Evolutionary conservation across 2,888 invertebrate genomes (phyloP).

Genomic region (Pilophorus perplexus): DNA sequence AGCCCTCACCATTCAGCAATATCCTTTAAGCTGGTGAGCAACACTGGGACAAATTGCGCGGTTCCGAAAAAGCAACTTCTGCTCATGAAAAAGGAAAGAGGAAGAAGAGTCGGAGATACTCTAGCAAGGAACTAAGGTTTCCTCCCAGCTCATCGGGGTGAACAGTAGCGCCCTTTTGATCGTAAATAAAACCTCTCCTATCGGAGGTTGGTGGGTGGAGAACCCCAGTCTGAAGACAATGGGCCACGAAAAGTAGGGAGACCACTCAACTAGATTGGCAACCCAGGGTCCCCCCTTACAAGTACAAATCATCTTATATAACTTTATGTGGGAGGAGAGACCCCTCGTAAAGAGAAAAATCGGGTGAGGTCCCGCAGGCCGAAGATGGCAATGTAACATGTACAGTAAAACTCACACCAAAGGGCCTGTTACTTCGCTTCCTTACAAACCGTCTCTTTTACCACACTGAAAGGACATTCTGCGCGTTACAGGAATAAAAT

Average conservation of each 20-base stretch:
- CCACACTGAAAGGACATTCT: no score
- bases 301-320: conserved; percentile 10
- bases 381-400: not conserved
- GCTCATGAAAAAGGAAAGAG: not conserved
- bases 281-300: not conserved
- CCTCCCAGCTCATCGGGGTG: no score
- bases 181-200: not conserved
- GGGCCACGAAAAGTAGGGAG: conserved; percentile 3
- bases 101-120: no score
- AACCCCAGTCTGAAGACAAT: not conserved
- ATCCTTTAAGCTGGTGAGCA: no score
- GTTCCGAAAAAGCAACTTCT: not conserved
- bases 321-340: not conserved
- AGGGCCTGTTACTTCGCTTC: no score
- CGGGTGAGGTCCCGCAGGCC: not conserved
- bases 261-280: conserved; percentile 14
- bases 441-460: no score
- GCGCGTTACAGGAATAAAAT: no score
- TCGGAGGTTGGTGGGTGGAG: not conserved
- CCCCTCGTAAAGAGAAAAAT: not conserved
- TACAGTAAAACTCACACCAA: not conserved
- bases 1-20: no score
- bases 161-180: conserved; percentile 4
- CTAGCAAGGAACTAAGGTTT: no score
- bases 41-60: no score